phyloP scores from a whole-genome alignment of 2,797 vertebrate species.

The Polyboroides typus region DNA sequence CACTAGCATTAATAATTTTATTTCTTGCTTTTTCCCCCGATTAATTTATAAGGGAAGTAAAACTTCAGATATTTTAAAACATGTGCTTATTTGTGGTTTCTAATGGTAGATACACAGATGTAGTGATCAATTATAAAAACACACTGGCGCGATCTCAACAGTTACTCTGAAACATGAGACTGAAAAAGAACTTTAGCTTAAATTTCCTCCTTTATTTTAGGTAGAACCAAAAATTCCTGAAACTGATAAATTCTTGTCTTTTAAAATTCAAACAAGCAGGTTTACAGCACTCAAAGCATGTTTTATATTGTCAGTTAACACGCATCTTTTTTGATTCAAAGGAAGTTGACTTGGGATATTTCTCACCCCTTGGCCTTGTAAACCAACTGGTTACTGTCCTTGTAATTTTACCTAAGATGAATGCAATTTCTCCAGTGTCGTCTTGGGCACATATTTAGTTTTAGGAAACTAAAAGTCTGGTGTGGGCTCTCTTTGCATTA shows the following conservation, averaged over 20 bases:
- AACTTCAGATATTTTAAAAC: not conserved
- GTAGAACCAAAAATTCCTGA: not conserved
- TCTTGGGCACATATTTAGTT: not conserved
- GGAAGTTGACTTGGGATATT: not conserved
- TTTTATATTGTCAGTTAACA: not conserved
- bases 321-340: not conserved
- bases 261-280: not conserved
- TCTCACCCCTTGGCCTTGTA: not conserved
- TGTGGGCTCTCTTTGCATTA: not conserved
- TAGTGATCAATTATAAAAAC: not conserved
- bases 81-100: not conserved
- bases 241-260: not conserved
- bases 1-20: not conserved
- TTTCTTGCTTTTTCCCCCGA: not conserved
- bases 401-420: not conserved
- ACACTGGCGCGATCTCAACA: rapidly evolving
- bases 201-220: not conserved
- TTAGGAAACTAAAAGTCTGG: not conserved
- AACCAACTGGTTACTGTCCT: not conserved
- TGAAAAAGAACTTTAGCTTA: not conserved
- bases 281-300: not conserved
- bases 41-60: not conserved
- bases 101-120: not conserved
- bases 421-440: not conserved
- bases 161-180: not conserved